These are phyloP conservation scores for Leontopithecus rosalia DNA, from an alignment of 2,797 vertebrate species.

Conservation along the genomic window DNA sequence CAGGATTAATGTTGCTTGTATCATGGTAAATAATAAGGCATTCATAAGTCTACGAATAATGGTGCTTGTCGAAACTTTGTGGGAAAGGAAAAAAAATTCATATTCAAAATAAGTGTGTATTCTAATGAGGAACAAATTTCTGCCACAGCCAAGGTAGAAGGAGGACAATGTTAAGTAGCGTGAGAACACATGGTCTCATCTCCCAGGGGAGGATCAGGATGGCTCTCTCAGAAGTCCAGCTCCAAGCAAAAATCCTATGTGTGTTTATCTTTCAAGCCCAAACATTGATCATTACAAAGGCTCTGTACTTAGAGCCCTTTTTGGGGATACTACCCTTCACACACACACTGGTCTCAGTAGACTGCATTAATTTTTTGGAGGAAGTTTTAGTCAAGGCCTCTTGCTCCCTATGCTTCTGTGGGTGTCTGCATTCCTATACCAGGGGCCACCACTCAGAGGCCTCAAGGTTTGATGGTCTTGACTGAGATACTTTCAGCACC, in stretches of 20 bases:
- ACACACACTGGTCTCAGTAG: neutral
- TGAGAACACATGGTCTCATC: neutral
- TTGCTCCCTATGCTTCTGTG: too few species aligned
- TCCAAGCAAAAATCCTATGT: neutral
- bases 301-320: neutral
- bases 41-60: neutral
- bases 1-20: neutral
- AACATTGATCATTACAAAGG: neutral
- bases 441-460: neutral
- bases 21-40: neutral
- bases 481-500: neutral
- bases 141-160: neutral
- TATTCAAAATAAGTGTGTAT: neutral
- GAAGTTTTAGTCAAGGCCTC: neutral
- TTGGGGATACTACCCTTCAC: neutral
- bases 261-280: neutral
- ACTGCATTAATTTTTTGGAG: neutral
- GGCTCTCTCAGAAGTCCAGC: neutral
- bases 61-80: neutral
- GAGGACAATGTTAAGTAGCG: neutral
- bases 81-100: neutral
- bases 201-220: neutral
- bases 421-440: neutral
- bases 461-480: neutral
- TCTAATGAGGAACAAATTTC: conserved; percentile 4